Evolutionary conservation across 2,113 vertebrate genomes (phyloP), one percentile per base, ranked within the genome.

Genomic region (Leptodactylus fuscus): DNA sequence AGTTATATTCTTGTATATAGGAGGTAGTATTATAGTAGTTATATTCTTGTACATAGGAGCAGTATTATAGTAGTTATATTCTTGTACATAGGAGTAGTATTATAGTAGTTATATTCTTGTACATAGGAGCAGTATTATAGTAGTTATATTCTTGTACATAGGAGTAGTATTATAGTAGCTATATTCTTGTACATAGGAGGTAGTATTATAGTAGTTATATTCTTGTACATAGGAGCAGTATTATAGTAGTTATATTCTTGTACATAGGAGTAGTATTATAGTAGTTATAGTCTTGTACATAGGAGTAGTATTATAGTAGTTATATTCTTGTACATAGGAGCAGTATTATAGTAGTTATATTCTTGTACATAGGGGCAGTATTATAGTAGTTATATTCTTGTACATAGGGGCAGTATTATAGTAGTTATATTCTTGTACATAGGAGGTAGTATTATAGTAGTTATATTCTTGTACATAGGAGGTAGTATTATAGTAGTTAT

Each of bases 51-150:
- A 51, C 49, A 51, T 51, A 51, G 49, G 49, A 11, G 55, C 58
- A 62, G 58, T 62, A 62, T 62, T 62, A 62, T 62, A 62, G 58
- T 62, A 62, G 24, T 58, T 62, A 62, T 62, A 62, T 62, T 62
- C 58, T 29, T 62, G 58, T 62, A 62, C 16, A 62, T 62, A 62
- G 24, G 58, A 11, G 55, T n/a, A 58, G 22, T 58, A 58, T 24
- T 58, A 58, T 58, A 58, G 55, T 58, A 58, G 55, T 58, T 58
- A 24, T 58, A 58, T 58, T 24, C 55, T 24, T 58, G 55, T 58
- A 58, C 15, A 58, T 58, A 24, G n/a, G 58, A 5, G 53, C 53
- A 55, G 53, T 55, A 55, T 55, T 55, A 55, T 55, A 55, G 53
- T n/a, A 55, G 20, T 53, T 55, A 55, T 55, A 55, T 55, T 55